phyloP scores from a whole-genome alignment of 37 sponge, comb jelly and placozoan species.

The Amphimedon queenslandica region DNA sequence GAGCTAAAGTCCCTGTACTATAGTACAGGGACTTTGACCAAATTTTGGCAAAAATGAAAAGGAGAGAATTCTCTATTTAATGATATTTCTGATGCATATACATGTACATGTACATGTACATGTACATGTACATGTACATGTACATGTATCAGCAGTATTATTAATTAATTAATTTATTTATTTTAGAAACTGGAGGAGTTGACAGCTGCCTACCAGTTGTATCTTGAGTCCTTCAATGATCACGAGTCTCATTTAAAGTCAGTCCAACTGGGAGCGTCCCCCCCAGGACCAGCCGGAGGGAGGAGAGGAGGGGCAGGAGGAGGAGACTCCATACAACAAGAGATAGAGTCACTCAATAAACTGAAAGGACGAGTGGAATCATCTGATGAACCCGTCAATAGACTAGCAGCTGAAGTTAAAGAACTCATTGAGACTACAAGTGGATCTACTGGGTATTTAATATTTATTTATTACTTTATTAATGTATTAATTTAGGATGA shows the following conservation, averaged over 20 bases:
- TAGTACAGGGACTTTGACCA: too few species aligned
- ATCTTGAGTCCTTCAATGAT: too few species aligned
- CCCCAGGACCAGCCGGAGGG: neutral
- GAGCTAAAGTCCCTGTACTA: too few species aligned
- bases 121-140: slow-evolving; percentile 1
- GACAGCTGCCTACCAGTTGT: too few species aligned
- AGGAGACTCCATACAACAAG: neutral
- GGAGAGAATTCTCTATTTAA: too few species aligned
- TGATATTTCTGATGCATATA: neutral
- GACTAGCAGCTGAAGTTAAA: neutral
- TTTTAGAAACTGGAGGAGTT: too few species aligned
- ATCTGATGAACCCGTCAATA: neutral
- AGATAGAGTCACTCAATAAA: too few species aligned
- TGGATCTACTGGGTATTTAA: neutral
- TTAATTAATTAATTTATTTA: too few species aligned
- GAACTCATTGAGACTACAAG: neutral
- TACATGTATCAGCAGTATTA: slow-evolving; percentile 1
- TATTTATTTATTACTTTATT: neutral
- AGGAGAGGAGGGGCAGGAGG: neutral
- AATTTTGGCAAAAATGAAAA: too few species aligned
- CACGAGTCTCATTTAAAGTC: too few species aligned
- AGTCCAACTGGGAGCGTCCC: too few species aligned
- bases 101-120: slow-evolving; percentile 7
- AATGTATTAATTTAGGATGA: neutral
- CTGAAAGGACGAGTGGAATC: neutral